Base-by-base conservation (phyloP, 2,113 vertebrate genomes). In the Lipotes vexillifer region DNA sequence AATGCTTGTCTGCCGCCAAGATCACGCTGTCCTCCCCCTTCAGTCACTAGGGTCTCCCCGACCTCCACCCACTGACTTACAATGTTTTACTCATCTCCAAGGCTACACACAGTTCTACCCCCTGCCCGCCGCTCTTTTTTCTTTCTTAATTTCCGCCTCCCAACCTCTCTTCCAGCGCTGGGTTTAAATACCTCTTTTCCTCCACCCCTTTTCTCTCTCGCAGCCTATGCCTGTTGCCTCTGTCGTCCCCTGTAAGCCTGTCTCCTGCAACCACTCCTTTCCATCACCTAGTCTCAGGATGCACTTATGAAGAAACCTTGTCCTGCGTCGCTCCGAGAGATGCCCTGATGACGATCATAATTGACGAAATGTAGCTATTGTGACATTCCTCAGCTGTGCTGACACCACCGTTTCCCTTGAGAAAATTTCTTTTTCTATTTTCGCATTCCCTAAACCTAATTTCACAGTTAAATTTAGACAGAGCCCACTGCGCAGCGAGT, bases 281-380 rank as follows among this genome's bases (percentile, higher is more conserved):
- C 57, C 68, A 59, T 90, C 36, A 41, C n/a, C 88, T 94, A 82
- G 61, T 23, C 85, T 95, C 81, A 36, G 33, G 68, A 86, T 57
- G 72, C 77, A 29, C 9, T 88, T 93, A 36, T 0, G 84, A 95
- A 90, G 82, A 96, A 69, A 89, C 77, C 86, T 68, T 90, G 89
- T 68, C 91, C 86, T 41, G 90, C 46, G 13, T 92, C 31, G 49
- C 80, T 93, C 49, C 0, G 20, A 78, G 92, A 95, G 88, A 93
- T 95, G 44, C 94, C 92, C 74, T 75, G 94, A 93, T 90, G 96
- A 91, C 95, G 57, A 96, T 96, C 74, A 69, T 89, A 97, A 97
- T 81, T 96, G 96, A 98, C 74, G 49, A 97, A 95, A 90, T 83
- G 93, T 87, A 93, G 93, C 96, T 96, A 95, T 97, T 97, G 96